phyloP scores from a whole-genome alignment of 2,797 vertebrate species.

The Sternotherus odoratus region DNA sequence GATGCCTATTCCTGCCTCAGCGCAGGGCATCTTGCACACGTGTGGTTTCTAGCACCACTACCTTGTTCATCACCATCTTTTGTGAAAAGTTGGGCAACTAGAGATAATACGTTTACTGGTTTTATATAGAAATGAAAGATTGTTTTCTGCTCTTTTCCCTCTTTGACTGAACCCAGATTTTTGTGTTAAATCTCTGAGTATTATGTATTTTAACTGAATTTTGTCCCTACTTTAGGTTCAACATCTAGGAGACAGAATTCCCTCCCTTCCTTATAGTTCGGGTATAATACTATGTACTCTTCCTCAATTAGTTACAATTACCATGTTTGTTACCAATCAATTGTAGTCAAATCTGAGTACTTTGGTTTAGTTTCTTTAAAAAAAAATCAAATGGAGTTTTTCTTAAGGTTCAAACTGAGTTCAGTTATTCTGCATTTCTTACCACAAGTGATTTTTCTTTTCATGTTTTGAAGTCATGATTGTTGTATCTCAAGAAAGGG shows the following conservation, averaged over 20 bases:
- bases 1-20: fast-evolving
- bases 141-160: neutral
- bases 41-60: neutral
- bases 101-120: fast-evolving
- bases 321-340: conserved; percentile 47
- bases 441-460: conserved; percentile 30
- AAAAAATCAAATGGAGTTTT: conserved; percentile 64
- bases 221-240: conserved; percentile 31
- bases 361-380: conserved; percentile 26
- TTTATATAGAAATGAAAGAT: neutral
- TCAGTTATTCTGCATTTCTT: conserved; percentile 59
- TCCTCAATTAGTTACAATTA: conserved; percentile 58
- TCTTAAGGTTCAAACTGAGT: conserved; percentile 52
- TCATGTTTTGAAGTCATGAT: conserved; percentile 48
- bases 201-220: conserved; percentile 49
- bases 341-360: conserved; percentile 75
- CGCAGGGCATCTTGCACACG: fast-evolving
- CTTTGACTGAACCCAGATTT: neutral
- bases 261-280: conserved; percentile 24
- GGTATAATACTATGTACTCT: conserved; percentile 36
- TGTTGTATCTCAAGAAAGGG: conserved; percentile 26
- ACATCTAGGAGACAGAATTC: conserved; percentile 40
- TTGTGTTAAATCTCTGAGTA: neutral
- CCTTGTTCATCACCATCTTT: fast-evolving
- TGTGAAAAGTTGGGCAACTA: neutral